Evolutionary conservation across 1,140 invertebrate species (phyloP).

Genomic region (Hypothenemus hampei): DNA sequence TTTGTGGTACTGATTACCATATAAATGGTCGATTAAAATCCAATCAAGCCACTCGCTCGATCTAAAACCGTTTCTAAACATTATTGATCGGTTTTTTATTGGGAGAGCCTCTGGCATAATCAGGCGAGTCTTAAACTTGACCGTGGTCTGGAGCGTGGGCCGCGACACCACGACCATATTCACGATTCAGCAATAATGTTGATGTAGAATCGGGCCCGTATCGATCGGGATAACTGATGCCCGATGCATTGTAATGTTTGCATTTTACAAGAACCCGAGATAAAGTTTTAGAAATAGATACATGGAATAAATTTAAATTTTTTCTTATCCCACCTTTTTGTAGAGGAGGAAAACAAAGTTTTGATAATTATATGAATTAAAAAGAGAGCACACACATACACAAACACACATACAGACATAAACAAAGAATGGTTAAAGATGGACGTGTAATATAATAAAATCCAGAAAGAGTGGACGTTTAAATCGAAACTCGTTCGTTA

Average conservation of each 20-base stretch:
- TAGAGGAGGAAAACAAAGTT: too few relatives aligned
- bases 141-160: slow-evolving; percentile 30
- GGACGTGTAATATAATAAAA: too few relatives aligned
- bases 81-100: slow-evolving; percentile 26
- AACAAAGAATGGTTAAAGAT: too few relatives aligned
- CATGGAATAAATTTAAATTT: too few relatives aligned
- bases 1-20: slow-evolving; percentile 25
- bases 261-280: slow-evolving; percentile 46
- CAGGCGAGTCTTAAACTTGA: slow-evolving; percentile 16
- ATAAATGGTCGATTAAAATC: slow-evolving; percentile 22
- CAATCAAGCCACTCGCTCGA: slow-evolving; percentile 15
- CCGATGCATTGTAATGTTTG: slow-evolving; percentile 44
- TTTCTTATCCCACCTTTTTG: too few relatives aligned
- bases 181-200: slow-evolving; percentile 45
- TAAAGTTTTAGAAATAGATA: too few relatives aligned
- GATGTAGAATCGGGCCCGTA: slow-evolving; percentile 41
- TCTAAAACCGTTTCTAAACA: slow-evolving; percentile 23
- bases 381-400: too few relatives aligned
- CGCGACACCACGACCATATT: slow-evolving; percentile 37
- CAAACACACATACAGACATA: too few relatives aligned
- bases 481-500: slow-evolving; percentile 26
- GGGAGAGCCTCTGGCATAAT: slow-evolving; percentile 17
- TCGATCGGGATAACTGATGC: slow-evolving; percentile 44
- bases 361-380: too few relatives aligned
- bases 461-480: slow-evolving; percentile 2